These are phyloP conservation scores for Rhaphigaster nebulosa DNA, from an alignment of 2,888 invertebrate genomes.

Conservation along the genomic window DNA sequence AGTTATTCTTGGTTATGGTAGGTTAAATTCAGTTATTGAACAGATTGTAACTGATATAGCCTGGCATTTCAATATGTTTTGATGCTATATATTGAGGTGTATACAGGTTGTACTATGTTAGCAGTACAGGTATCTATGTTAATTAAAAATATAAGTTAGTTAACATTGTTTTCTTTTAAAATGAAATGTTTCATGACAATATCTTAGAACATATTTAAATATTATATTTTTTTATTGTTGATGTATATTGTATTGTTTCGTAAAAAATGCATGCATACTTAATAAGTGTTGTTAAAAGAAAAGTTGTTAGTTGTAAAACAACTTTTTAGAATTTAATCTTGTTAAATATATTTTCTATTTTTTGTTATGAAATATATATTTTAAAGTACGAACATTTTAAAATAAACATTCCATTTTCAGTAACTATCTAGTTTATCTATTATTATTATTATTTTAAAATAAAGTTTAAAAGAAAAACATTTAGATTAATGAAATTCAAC, in stretches of 20 bases:
- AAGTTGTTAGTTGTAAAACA: not conserved
- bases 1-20: not conserved
- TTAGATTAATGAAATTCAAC: too few relatives aligned
- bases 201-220: not conserved
- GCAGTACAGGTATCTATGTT: not conserved
- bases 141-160: not conserved
- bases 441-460: not conserved
- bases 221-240: not conserved
- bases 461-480: too few relatives aligned
- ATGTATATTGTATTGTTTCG: not conserved
- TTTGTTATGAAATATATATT: not conserved
- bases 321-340: not conserved
- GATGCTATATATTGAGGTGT: not conserved
- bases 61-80: not conserved
- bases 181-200: not conserved
- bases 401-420: slow-evolving; percentile 6
- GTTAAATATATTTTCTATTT: not conserved
- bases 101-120: not conserved
- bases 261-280: not conserved
- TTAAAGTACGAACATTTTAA: not conserved
- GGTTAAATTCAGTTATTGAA: not conserved
- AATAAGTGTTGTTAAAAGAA: not conserved
- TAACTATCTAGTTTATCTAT: not conserved
- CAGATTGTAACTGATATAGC: not conserved
- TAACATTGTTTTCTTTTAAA: not conserved